phyloP scores from a whole-genome alignment of 92 coral and sea anemone species.

The Epizoanthus rinbou region DNA sequence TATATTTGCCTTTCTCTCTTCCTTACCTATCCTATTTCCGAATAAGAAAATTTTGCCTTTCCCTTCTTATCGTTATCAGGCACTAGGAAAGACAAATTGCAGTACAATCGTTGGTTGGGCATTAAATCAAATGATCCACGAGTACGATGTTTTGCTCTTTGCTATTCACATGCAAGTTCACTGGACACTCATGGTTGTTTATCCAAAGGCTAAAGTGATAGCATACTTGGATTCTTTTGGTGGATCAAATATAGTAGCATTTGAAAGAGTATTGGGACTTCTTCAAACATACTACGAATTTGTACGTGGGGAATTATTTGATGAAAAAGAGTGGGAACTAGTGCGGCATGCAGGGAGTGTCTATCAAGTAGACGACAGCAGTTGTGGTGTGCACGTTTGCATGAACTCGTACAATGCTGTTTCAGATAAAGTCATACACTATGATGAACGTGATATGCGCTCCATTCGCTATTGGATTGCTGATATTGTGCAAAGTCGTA shows the following conservation, averaged over 20 bases:
- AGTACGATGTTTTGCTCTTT: constrained; percentile 17
- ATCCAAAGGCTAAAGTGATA: constrained; percentile 17
- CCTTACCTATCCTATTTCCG: background rate
- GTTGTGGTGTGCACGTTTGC: constrained; percentile 42
- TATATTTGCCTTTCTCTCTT: background rate
- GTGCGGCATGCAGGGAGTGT: background rate
- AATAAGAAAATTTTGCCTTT: background rate
- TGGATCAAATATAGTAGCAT: background rate
- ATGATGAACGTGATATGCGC: background rate
- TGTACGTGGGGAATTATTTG: background rate
- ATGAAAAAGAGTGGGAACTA: background rate
- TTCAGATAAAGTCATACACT: background rate
- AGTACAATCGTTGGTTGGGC: background rate
- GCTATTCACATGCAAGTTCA: constrained; percentile 36
- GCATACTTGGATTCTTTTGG: constrained; percentile 30
- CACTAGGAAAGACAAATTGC: background rate
- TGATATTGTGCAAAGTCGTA: background rate
- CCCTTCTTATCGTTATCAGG: background rate
- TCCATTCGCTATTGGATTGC: constrained; percentile 1
- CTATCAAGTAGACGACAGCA: constrained; percentile 26
- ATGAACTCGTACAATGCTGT: constrained; percentile 40
- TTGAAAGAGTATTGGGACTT: background rate
- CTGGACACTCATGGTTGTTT: constrained; percentile 39
- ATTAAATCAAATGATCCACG: background rate
- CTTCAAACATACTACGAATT: background rate